phyloP scores from a whole-genome alignment of 2,888 invertebrate genomes.

The Macaria liturata region DNA sequence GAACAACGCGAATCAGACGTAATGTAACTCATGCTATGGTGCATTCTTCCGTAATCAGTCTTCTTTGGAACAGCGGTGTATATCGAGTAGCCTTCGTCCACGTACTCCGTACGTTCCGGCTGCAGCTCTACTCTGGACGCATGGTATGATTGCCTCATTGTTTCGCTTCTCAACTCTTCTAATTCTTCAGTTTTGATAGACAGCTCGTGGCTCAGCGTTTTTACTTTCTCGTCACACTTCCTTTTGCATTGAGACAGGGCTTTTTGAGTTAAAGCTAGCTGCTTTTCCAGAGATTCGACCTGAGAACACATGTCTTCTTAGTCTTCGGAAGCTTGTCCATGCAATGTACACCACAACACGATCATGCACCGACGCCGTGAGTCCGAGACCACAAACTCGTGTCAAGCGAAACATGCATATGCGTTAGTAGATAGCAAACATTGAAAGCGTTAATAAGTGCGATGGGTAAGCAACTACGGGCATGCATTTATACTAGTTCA shows the following conservation, averaged over 20 bases:
- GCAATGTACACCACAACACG: constrained; percentile 60
- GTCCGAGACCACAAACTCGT: constrained; percentile 36
- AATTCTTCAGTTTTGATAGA: constrained; percentile 80
- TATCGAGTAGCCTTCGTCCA: constrained; percentile 76
- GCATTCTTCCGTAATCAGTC: constrained; percentile 74
- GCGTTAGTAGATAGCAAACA: constrained; percentile 46
- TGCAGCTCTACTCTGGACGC: constrained; percentile 72
- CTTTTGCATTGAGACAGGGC: constrained; percentile 81
- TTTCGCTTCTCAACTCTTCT: constrained; percentile 74
- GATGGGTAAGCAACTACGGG: constrained; percentile 46
- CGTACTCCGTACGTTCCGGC: constrained; percentile 74
- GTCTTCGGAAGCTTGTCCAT: constrained; percentile 56
- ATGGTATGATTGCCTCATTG: constrained; percentile 71
- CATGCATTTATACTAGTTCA: constrained; percentile 36
- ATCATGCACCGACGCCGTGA: constrained; percentile 62
- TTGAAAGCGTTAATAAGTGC: constrained; percentile 50
- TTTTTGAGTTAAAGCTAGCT: constrained; percentile 79
- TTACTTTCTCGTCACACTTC: constrained; percentile 81
- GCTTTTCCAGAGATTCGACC: constrained; percentile 84
- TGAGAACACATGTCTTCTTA: constrained; percentile 79
- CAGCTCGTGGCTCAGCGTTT: constrained; percentile 83
- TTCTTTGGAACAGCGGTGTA: constrained; percentile 78
- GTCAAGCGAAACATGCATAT: constrained; percentile 50
- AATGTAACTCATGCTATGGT: constrained; percentile 77
- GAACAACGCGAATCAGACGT: constrained; percentile 71